These are phyloP conservation scores for Corticium candelabrum DNA, from an alignment of 37 sponge, comb jelly and placozoan genomes.

Conservation along the genomic window DNA sequence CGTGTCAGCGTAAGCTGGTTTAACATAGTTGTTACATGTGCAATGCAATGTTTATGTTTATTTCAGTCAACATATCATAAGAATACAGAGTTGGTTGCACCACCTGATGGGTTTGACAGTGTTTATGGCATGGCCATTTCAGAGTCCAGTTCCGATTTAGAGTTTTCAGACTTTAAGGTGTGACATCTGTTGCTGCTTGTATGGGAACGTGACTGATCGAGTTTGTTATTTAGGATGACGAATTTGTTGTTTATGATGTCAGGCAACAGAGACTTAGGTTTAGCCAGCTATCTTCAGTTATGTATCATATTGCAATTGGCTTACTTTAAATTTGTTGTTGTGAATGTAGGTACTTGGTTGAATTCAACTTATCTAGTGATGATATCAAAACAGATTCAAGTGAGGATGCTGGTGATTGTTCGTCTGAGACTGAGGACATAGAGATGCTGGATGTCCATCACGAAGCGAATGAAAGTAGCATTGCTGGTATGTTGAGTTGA, in stretches of 20 bases:
- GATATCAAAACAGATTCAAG: conserved; percentile 13
- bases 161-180: not conserved
- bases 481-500: too few relatives aligned
- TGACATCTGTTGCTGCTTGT: not conserved
- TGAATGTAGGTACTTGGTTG: conserved; percentile 48
- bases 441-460: too few relatives aligned
- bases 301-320: too few relatives aligned
- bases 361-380: conserved; percentile 29
- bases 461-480: too few relatives aligned
- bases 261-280: conserved; percentile 65
- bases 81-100: conserved; percentile 30
- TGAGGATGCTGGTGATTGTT: conserved; percentile 40
- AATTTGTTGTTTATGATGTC: conserved; percentile 64
- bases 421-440: too few relatives aligned
- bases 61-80: not conserved
- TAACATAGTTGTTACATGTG: conserved; percentile 41
- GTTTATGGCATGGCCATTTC: conserved; percentile 64
- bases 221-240: too few relatives aligned
- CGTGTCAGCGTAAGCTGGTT: conserved; percentile 47
- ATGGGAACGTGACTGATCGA: too few relatives aligned
- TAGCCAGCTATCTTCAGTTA: too few relatives aligned
- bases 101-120: conserved; percentile 83
- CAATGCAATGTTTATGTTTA: conserved; percentile 11
- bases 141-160: not conserved
- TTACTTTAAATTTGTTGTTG: not conserved